phyloP scores from a whole-genome alignment of 1,140 invertebrate species.

The Wasmannia auropunctata region DNA sequence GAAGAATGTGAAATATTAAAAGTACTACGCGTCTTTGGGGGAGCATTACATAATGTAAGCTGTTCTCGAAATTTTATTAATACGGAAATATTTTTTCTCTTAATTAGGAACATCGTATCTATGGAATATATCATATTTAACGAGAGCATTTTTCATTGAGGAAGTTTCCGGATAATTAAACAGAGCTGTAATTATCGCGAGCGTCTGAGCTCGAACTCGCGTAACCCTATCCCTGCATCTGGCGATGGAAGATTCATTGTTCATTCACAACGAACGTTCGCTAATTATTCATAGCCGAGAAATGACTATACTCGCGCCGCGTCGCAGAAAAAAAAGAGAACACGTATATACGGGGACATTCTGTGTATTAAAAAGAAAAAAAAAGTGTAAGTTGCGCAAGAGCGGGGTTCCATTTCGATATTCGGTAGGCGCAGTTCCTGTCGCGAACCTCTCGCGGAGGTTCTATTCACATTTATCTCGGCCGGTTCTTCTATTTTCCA shows the following conservation, averaged over 20 bases:
- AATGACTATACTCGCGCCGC: background rate
- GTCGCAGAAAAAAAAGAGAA: background rate
- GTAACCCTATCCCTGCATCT: background rate
- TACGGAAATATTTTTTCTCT: slow-evolving; percentile 15
- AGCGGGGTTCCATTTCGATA: background rate
- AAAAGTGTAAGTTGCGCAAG: background rate
- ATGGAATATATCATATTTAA: slow-evolving; percentile 25
- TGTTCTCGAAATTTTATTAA: slow-evolving; percentile 8
- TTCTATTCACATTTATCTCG: slow-evolving; percentile 38
- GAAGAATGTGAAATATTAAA: background rate
- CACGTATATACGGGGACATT: background rate
- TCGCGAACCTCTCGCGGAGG: background rate
- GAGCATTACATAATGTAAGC: background rate
- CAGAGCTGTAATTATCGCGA: slow-evolving; percentile 43
- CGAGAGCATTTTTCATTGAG: slow-evolving; percentile 28
- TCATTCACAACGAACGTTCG: background rate
- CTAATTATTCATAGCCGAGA: slow-evolving; percentile 39
- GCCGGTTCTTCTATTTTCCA: slow-evolving; percentile 42
- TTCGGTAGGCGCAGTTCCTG: background rate
- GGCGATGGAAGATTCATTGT: slow-evolving; percentile 21
- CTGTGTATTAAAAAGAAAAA: background rate
- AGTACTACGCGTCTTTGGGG: background rate
- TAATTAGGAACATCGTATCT: slow-evolving; percentile 32
- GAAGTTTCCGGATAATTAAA: slow-evolving; percentile 59
- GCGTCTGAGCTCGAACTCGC: slow-evolving; percentile 24